Evolutionary conservation across 2,113 vertebrate species (phyloP), one percentile per base, ranked within the genome.

Genomic region (Hippocampus guttulatus): DNA sequence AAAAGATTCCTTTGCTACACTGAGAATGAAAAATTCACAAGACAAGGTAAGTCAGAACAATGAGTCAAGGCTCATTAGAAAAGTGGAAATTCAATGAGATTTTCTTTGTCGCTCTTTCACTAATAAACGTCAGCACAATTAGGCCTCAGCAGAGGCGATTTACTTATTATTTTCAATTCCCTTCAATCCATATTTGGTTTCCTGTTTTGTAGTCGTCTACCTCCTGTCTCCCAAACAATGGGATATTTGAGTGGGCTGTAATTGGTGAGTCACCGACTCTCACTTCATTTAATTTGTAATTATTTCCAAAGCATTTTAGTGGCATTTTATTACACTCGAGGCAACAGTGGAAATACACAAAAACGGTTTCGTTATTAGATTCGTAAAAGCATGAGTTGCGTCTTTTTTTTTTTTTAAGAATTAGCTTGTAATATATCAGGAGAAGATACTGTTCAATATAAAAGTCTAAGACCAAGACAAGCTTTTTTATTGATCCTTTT

Each of bases 291-390:
- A 47, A 64, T 77, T 38, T 70, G 60, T 69, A 75, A 79, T 89
- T 77, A 78, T 87, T 88, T 78, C 80, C 68, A 71, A 79, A 75
- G 85, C 18, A 70, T 73, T 38, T 15, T 60, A 7, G 15, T 20
- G 8, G 12, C 21, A 66, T 81, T 85, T 78, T 65, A 81, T 12
- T 16, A 70, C 66, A 75, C 77, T 73, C 78, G 18, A 75, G 77
- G 81, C 71, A 69, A 74, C 74, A n/a, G n/a, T 33, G 73, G 70
- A 76, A 84, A 84, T 84, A 87, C 83, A 85, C 88, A 33, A 84
- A 64, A 64, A 64, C 12, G 25, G 25, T 5, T 64, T 64, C 43
- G 41, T 43, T 45, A 25, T 64, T 45, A 43, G 63, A n/a, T 43
- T 8, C 40, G 25, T 60, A 47, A 64, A 64, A 64, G 5, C 21